Conservation (phyloP, 2,888 invertebrate species). For the Acanthosoma haemorrhoidale region DNA sequence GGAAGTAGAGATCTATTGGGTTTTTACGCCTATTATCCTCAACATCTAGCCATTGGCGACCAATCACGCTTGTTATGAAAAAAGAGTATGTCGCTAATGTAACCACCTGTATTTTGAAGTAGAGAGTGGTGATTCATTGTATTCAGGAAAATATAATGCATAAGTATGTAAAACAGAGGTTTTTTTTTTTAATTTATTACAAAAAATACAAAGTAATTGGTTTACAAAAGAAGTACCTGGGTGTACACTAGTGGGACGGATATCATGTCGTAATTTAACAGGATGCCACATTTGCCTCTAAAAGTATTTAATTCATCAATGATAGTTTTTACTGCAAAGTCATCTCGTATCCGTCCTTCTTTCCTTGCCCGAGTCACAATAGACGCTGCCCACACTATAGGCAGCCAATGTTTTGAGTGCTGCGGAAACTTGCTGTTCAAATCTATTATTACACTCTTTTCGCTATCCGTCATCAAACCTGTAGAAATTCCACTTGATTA, state of each 20-base stretch:
- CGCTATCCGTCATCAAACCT: conserved; percentile 75
- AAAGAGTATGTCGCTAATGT: conserved; percentile 89
- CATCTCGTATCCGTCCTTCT: conserved; percentile 81
- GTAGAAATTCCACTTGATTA: neutral
- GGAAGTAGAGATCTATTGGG: conserved; percentile 77
- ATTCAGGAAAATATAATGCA: no score
- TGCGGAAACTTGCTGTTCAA: conserved; percentile 76
- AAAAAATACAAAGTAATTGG: neutral
- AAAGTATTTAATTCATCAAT: conserved; percentile 82
- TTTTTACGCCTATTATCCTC: conserved; percentile 42
- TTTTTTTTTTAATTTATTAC: neutral
- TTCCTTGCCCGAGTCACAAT: conserved; percentile 84
- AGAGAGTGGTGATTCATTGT: no score
- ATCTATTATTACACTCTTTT: conserved; percentile 69
- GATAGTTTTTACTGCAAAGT: conserved; percentile 87
- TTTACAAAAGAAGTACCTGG: no score
- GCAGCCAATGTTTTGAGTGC: conserved; percentile 84
- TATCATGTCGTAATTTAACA: conserved; percentile 73
- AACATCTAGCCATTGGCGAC: conserved; percentile 76
- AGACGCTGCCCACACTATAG: conserved; percentile 86
- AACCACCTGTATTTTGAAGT: conserved; percentile 71
- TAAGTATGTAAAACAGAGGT: no score
- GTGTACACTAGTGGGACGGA: conserved; percentile 77
- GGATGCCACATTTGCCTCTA: conserved; percentile 68
- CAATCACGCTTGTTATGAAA: conserved; percentile 81